phyloP scores from a whole-genome alignment of 1,140 invertebrate genomes.

The Lepidurus apus region DNA sequence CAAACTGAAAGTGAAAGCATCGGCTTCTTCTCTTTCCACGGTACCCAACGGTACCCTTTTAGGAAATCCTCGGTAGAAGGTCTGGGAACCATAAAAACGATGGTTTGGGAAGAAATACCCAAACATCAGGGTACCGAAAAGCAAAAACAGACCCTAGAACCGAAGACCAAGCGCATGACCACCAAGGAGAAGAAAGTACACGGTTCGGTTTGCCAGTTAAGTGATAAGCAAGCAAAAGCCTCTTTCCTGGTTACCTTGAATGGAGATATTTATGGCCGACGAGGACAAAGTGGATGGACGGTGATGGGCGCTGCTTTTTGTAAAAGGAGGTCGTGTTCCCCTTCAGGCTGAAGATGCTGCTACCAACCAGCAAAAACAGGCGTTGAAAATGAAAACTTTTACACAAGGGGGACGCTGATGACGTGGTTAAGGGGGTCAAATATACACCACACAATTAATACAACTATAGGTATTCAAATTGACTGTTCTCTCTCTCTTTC shows the following conservation, averaged over 20 bases:
- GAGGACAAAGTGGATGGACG: slow-evolving; percentile 1
- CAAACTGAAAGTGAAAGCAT: neutral
- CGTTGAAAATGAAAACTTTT: too few relatives aligned
- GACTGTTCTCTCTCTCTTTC: neutral
- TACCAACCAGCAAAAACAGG: neutral
- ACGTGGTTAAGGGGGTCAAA: neutral
- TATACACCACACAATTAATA: neutral
- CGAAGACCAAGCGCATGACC: neutral
- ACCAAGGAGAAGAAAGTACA: neutral
- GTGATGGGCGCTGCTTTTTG: neutral
- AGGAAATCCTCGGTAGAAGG: neutral
- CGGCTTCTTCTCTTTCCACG: neutral
- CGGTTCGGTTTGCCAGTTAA: neutral
- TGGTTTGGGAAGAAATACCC: neutral
- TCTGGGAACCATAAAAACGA: neutral
- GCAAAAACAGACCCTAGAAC: neutral
- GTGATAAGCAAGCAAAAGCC: neutral
- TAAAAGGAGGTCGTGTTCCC: slow-evolving; percentile 10
- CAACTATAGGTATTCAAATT: slow-evolving; percentile 6
- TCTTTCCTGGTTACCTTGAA: slow-evolving; percentile 18
- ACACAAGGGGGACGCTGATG: neutral
- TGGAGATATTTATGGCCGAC: neutral
- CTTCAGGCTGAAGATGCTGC: slow-evolving; percentile 1
- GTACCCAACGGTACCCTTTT: neutral
- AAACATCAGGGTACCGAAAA: too few relatives aligned